Percentiles rank a stretch among this genome's conserved stretches.
These are phyloP conservation scores for Strix occidentalis DNA, from an alignment of 2,797 vertebrate species.

Conservation along the genomic window DNA sequence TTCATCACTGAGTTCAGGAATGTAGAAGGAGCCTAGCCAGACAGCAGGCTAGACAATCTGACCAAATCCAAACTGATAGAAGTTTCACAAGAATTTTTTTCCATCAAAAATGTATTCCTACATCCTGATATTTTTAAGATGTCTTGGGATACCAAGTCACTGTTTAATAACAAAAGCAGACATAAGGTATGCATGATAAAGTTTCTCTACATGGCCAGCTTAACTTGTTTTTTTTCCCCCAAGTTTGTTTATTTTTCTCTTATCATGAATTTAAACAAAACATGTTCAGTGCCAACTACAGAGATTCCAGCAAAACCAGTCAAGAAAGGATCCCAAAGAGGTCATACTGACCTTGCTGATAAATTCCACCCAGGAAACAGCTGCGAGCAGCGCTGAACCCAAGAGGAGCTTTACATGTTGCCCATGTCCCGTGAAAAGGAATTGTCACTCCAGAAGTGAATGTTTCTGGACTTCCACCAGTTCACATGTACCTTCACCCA, in stretches of 20 bases:
- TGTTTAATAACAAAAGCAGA: not conserved
- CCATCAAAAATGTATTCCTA: not conserved
- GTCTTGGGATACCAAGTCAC: not conserved
- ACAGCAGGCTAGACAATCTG: not conserved
- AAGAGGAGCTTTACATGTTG: not conserved
- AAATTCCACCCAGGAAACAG: not conserved
- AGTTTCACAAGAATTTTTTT: not conserved
- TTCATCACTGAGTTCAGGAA: not conserved
- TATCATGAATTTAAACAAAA: not conserved
- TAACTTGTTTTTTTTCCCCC: not conserved
- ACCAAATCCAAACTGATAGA: not conserved
- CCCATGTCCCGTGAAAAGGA: not conserved
- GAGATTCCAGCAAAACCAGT: not conserved
- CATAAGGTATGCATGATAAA: not conserved
- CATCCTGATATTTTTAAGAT: not conserved
- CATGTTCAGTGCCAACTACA: not conserved
- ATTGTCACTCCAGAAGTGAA: not conserved
- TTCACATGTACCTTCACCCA: not conserved
- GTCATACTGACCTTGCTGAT: not conserved
- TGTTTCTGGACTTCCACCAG: not conserved
- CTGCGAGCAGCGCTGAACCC: not conserved
- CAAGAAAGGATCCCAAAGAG: not conserved
- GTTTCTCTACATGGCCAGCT: accelerated
- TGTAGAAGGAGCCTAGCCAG: not conserved
- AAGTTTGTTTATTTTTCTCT: not conserved